Percentiles rank a stretch among this genome's conserved stretches.
Conservation (phyloP, 2,888 invertebrate genomes). For the Caenorhabditis auriculariae region DNA sequence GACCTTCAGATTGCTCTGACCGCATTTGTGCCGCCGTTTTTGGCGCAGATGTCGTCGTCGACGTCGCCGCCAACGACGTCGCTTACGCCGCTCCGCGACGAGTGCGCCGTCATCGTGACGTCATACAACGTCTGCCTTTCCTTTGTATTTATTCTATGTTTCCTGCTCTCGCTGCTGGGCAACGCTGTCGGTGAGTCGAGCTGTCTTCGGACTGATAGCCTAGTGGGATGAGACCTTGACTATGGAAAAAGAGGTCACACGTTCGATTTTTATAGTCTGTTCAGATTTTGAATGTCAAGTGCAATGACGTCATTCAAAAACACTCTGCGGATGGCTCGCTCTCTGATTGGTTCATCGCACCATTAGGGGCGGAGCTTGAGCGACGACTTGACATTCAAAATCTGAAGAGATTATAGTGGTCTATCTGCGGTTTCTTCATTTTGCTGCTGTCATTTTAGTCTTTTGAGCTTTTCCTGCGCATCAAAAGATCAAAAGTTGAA, state of each 20-base stretch:
- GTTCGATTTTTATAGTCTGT: background rate
- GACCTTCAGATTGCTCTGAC: no score
- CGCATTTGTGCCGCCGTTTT: no score
- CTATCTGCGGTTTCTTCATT: no score
- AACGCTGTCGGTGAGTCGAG: constrained; percentile 25
- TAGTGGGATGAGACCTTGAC: background rate
- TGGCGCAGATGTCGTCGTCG: no score
- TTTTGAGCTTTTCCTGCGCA: no score
- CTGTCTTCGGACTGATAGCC: background rate
- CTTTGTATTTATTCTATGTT: constrained; percentile 11
- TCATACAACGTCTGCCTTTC: constrained; percentile 21
- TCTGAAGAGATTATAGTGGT: no score
- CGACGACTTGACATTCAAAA: no score
- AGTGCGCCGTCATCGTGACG: constrained; percentile 19
- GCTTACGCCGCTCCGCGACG: no score
- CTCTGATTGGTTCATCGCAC: background rate
- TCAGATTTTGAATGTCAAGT: background rate
- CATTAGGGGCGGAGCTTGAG: no score
- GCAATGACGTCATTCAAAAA: background rate
- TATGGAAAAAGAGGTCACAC: background rate
- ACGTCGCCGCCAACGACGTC: no score
- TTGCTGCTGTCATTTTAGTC: no score
- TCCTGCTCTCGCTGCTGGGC: constrained; percentile 24
- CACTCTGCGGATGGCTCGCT: background rate
- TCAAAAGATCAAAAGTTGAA: no score